Conservation (phyloP, 2,113 vertebrate genomes). For the Alouatta palliata region DNA sequence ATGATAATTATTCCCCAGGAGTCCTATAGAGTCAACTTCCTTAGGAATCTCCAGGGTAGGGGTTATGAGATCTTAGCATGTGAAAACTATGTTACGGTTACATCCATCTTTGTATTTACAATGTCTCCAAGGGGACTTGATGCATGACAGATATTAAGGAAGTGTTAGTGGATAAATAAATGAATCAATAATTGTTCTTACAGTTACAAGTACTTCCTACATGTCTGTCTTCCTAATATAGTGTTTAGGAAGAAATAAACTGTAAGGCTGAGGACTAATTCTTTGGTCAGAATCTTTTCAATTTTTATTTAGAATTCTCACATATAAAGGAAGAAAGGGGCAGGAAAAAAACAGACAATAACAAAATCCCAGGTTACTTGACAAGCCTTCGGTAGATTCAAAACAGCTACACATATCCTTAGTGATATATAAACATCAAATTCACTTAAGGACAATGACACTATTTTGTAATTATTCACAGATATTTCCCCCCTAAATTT, state of each 20-base stretch:
- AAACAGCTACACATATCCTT: not conserved
- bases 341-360: not conserved
- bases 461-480: not conserved
- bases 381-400: not conserved
- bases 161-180: not conserved
- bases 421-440: not conserved
- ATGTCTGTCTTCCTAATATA: not conserved
- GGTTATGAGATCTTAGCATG: not conserved
- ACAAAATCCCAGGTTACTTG: not conserved
- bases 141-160: not conserved
- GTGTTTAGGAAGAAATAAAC: not conserved
- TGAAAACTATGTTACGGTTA: not conserved
- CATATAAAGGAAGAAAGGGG: not conserved
- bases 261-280: not conserved
- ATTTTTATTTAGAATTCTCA: constrained; percentile 1
- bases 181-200: not conserved
- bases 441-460: not conserved
- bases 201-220: not conserved
- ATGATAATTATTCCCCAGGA: not conserved
- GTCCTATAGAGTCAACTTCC: not conserved
- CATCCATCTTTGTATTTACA: not conserved
- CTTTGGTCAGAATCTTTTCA: constrained; percentile 1
- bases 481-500: not conserved
- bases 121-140: not conserved
- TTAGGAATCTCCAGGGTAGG: not conserved